Evolutionary conservation across 2,797 vertebrate genomes (phyloP).

Genomic region (Gobionotothen gibberifrons): DNA sequence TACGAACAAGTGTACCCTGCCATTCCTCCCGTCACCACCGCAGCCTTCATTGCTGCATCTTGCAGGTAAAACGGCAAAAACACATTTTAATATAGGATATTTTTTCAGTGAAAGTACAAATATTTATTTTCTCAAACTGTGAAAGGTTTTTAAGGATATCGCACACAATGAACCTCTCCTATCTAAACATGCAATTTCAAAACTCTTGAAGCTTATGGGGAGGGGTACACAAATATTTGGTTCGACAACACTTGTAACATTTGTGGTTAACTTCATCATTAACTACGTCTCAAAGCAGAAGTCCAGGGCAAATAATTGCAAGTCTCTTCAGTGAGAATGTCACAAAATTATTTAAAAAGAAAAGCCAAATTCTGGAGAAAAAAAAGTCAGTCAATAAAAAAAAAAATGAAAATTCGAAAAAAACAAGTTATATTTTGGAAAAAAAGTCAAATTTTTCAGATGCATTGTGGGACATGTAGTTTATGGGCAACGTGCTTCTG

Average conservation of each 20-base stretch:
- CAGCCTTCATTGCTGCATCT: slow-evolving; percentile 91
- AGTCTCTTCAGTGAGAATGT: too few relatives aligned
- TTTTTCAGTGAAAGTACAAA: neutral
- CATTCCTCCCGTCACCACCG: slow-evolving; percentile 91
- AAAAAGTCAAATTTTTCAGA: too few relatives aligned
- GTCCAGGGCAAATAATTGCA: too few relatives aligned
- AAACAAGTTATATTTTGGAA: too few relatives aligned
- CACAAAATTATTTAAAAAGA: too few relatives aligned
- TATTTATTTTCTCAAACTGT: neutral
- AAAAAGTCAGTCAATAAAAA: too few relatives aligned
- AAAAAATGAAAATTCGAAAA: too few relatives aligned
- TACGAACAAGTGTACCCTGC: slow-evolving; percentile 91
- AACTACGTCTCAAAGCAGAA: too few relatives aligned
- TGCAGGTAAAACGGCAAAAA: slow-evolving; percentile 86
- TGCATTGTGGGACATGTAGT: too few relatives aligned
- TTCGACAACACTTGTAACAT: neutral
- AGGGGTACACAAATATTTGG: neutral
- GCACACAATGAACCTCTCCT: neutral
- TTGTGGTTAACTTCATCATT: too few relatives aligned
- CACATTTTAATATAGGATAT: neutral
- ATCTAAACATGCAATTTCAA: neutral
- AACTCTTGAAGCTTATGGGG: neutral
- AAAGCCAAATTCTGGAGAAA: too few relatives aligned
- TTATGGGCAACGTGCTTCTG: too few relatives aligned
- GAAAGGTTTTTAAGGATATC: neutral